phyloP scores from a whole-genome alignment of 2,888 invertebrate species.

The Hirtodrosophila alboralis region DNA sequence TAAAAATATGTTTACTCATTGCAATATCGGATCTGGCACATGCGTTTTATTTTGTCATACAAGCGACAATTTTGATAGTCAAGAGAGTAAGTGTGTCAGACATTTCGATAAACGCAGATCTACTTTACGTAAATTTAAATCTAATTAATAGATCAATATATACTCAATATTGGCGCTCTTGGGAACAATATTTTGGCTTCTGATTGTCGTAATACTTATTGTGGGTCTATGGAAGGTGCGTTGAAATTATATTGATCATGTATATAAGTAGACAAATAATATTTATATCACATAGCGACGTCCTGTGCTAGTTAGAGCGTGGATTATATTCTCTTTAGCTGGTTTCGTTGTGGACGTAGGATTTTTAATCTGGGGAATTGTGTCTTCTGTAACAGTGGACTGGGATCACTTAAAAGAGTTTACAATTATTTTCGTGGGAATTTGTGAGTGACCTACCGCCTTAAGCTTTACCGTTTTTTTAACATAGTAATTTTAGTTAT shows the following conservation, averaged over 20 bases:
- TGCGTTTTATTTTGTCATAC: constrained; percentile 57
- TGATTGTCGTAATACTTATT: constrained; percentile 54
- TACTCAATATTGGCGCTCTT: constrained; percentile 53
- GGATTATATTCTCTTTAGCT: constrained; percentile 59
- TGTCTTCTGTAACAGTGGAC: constrained; percentile 45
- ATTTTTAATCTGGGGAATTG: constrained; percentile 56
- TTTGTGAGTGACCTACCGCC: constrained; percentile 35
- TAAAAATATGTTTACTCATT: constrained; percentile 50
- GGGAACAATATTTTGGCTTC: constrained; percentile 61
- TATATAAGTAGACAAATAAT: not conserved
- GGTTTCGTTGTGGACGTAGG: constrained; percentile 57
- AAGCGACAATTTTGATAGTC: constrained; percentile 48
- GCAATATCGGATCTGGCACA: constrained; percentile 55
- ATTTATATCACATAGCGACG: constrained; percentile 31
- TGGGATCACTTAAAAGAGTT: constrained; percentile 49
- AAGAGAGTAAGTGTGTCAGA: constrained; percentile 38
- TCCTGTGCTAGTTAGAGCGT: constrained; percentile 45
- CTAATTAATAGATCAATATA: constrained; percentile 30
- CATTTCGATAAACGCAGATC: not conserved
- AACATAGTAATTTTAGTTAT: constrained; percentile 39
- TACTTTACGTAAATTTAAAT: not conserved
- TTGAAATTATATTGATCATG: not conserved
- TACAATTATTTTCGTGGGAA: constrained; percentile 53
- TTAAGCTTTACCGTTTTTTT: too few relatives aligned
- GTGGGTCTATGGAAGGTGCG: constrained; percentile 63